Conservation (phyloP, 2,113 vertebrate genomes). For the Peromyscus leucopus region DNA sequence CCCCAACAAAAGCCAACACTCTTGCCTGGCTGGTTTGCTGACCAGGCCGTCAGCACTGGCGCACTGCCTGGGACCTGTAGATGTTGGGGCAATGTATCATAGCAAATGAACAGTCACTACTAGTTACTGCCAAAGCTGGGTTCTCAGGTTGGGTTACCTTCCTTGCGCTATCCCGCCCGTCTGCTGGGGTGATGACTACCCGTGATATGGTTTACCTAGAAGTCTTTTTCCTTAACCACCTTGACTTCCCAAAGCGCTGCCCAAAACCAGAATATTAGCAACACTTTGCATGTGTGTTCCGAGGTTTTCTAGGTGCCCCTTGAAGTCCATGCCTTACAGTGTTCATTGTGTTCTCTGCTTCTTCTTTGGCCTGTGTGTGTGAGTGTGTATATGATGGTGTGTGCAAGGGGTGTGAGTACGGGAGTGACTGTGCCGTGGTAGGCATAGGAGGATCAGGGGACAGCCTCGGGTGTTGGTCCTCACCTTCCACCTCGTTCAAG, state of each 20-base stretch:
- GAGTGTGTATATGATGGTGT: background rate
- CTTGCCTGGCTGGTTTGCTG: background rate
- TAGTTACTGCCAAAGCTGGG: background rate
- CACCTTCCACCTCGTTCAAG: background rate
- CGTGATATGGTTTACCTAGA: background rate
- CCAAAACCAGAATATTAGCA: background rate
- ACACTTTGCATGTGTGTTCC: background rate
- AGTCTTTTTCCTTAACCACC: background rate
- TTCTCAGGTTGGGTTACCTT: background rate
- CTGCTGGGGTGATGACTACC: background rate
- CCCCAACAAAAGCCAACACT: background rate
- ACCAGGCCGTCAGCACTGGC: background rate
- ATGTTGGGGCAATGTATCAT: background rate
- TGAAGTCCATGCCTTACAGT: background rate
- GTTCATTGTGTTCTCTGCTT: background rate
- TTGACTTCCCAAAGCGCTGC: background rate
- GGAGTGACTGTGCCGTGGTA: background rate
- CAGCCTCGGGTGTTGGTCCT: too few species aligned
- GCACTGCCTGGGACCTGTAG: background rate
- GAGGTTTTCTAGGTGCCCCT: background rate
- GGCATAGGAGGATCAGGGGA: background rate
- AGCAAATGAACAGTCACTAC: background rate
- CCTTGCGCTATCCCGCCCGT: fast-evolving
- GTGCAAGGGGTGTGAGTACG: background rate
- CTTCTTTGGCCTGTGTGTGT: background rate